Base-by-base conservation (phyloP, 2,888 invertebrate genomes). In the Heliconius hortense region DNA sequence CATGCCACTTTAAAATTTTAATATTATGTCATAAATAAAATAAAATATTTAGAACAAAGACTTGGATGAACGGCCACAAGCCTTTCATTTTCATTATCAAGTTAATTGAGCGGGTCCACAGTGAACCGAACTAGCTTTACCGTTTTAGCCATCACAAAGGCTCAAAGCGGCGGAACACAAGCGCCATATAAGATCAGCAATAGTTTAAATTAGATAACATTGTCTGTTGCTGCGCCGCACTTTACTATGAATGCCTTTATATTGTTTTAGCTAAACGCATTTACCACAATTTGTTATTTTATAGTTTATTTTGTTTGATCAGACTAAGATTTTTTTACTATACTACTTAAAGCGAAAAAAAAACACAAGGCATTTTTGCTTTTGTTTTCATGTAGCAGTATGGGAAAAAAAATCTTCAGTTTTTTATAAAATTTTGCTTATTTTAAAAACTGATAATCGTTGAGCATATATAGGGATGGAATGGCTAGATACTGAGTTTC, bases 101-200 rank as follows among this genome's bases (percentile, higher is more conserved):
- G 75, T 78, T 62, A 73, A 80, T 72, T 69, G 73, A 73, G 73
- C 79, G 79, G 81, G 80, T 82, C 81, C 82, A 81, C 82, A 81
- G 79, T 81, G 76, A 83, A 81, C 82, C 80, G 81, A 85, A 85
- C 84, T 83, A 84, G 82, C 81, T 82, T 80, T 79, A 80, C 85
- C 84, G 84, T 84, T 86, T 84, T 82, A 82, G 82, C 74, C 77
- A 76, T 76, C 73, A 76, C 77, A 77, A 74, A 73, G 72, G 74
- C 66, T 60, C 76, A 76, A 71, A 75, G 74, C 70, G 59, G 53
- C 39, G n/a, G 26, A n/a, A 70, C 70, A 64, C 28, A 18, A 26
- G 56, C 56, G 56, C 60, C 43, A 28, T 31, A 74, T 35, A 31
- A 56, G 28, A 68, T 74, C 67, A 62, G 60, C 26, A 74, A 59